Percentiles rank a stretch among this genome's conserved stretches.
These are phyloP conservation scores for Lichenostomus cassidix DNA, from an alignment of 2,113 vertebrate species.

Conservation along the genomic window DNA sequence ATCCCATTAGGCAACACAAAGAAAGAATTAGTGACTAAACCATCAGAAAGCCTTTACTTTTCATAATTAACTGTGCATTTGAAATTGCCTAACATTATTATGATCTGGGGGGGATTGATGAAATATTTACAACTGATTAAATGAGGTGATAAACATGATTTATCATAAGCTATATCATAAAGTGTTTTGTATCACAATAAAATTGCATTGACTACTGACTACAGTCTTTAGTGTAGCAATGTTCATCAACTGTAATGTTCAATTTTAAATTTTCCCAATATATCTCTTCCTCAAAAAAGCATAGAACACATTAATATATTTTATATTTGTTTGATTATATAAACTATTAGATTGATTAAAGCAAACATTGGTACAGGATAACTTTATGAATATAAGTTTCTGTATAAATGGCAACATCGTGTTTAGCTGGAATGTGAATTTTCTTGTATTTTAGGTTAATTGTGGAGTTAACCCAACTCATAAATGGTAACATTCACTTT, in stretches of 20 bases:
- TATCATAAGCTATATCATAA: not conserved
- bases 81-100: not conserved
- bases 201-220: not conserved
- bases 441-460: not conserved
- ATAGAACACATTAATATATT: not conserved
- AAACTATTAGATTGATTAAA: not conserved
- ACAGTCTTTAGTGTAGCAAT: not conserved
- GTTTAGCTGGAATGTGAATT: conserved; percentile 59
- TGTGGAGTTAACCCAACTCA: not conserved
- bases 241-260: not conserved
- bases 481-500: conserved; percentile 60
- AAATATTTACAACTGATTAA: not conserved
- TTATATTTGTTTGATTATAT: not conserved
- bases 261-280: not conserved
- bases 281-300: not conserved
- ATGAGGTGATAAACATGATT: not conserved
- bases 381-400: conserved; percentile 33
- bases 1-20: not conserved
- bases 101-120: not conserved
- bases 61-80: conserved; percentile 15
- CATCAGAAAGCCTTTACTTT: conserved; percentile 9
- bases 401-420: conserved; percentile 2
- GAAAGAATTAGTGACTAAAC: not conserved
- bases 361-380: not conserved
- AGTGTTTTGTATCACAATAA: not conserved